Evolutionary conservation across 2,888 invertebrate genomes (phyloP), one percentile per base, ranked within the genome.

Genomic region (Disparrhopalites patrizii): DNA sequence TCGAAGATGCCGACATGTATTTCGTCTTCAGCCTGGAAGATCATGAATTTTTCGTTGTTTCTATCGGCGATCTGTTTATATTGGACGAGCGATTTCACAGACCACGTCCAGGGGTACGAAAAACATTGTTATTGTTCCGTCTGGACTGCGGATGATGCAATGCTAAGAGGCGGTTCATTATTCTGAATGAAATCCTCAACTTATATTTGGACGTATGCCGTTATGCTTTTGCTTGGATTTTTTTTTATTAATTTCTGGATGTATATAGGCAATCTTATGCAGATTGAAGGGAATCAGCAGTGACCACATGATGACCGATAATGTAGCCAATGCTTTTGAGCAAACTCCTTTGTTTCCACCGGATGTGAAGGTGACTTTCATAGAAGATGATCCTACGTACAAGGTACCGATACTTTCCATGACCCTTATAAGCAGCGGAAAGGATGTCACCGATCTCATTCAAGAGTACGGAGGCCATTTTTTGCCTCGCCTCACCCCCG

Each of bases 231-330:
- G n/a, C n/a, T n/a, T n/a, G n/a, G n/a, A 23, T 27, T 7, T 25
- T 8, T 51, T 18, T 18, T 3, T 2, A 36, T 25, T 36, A n/a
- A 31, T 15, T 10, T 28, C 28, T 31, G n/a, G 18, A 31, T 20
- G 10, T 20, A 50, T 18, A 13, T 33, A 61, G 61, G 61, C 61
- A 1, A 13, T 61, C 1, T 50, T 50, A 31, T 47, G 47, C n/a
- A 61, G 18, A 18, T 30, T 52, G 18, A 15, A 27, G 15, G 52
- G 25, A 2, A 43, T 43, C 43, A 43, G 43, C 43, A 20, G 20
- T 20, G 43, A 43, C 43, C 18, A 27, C 28, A 52, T 52, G 52
- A 18, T 52, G 15, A 52, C 52, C 7, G 27, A 52, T 3, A 30
- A 52, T 15, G 13, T 52, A 3, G 18, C 52, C 3, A 18, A 52